These are phyloP conservation scores for Plectropomus leopardus DNA, from an alignment of 2,113 vertebrate species.

Conservation along the genomic window DNA sequence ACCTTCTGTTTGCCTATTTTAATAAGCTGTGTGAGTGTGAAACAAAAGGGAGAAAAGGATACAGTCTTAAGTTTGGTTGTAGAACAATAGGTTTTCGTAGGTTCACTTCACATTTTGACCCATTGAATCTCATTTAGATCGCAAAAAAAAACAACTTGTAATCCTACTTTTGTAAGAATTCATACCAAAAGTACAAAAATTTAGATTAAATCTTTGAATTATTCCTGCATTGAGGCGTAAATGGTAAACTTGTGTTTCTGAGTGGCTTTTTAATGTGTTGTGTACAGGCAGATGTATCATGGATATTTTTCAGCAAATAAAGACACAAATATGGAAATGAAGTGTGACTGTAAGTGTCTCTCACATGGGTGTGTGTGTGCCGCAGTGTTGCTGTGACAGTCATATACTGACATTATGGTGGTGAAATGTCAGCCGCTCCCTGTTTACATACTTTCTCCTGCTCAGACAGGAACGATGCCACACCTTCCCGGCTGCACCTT, in stretches of 20 bases:
- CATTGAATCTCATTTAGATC: neutral
- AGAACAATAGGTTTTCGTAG: conserved; percentile 10
- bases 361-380: neutral
- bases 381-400: neutral
- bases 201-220: neutral
- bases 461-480: conserved; percentile 70
- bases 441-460: conserved; percentile 82
- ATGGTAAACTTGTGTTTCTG: conserved; percentile 13
- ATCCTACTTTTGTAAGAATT: conserved; percentile 15
- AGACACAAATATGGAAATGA: conserved; percentile 44
- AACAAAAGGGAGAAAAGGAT: conserved; percentile 7
- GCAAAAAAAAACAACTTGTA: no score
- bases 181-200: neutral
- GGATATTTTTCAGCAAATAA: conserved; percentile 72
- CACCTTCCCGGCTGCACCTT: conserved; percentile 56
- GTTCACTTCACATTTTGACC: neutral
- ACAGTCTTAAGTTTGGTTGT: conserved; percentile 19
- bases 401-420: conserved; percentile 8
- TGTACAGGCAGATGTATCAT: conserved; percentile 36
- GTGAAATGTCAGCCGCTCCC: conserved; percentile 60
- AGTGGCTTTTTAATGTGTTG: conserved; percentile 29
- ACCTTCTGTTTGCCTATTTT: no score
- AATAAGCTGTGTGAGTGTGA: no score
- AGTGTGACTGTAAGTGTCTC: neutral
- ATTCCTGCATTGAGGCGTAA: conserved; percentile 19